Base-by-base conservation (phyloP, 2,888 invertebrate species). In the Gymnoscelis rufifasciata region DNA sequence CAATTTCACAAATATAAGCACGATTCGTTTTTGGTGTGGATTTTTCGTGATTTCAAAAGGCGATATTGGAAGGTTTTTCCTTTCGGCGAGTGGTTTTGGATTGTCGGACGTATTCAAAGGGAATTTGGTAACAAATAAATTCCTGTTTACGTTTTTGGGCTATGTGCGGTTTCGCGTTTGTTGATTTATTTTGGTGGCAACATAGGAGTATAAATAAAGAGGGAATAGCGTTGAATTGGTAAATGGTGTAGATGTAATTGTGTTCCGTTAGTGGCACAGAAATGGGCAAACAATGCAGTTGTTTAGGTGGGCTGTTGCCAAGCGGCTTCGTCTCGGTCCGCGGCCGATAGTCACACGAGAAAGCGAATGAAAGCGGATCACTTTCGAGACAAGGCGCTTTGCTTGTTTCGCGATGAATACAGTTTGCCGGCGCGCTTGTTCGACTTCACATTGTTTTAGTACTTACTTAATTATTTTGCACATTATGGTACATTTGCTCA, bases 341-440 rank as follows among this genome's bases (percentile, higher is more conserved):
- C 59, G 59, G 58, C 62, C 57, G 47, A 56, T 64, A 61, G 64
- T 64, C 65, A 61, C 61, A 64, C 72, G 78, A 72, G 78, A 78
- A 79, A 80, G 78, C 73, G 61, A 74, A 77, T 66, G 79, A 79
- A 79, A 82, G 79, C 75, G 71, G 75, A 71, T 73, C 72, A 75
- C 73, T 80, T 77, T 78, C 76, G 65, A 71, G 64, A 48, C 52
- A 41, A 41, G 52, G 52, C 52, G 55, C 57, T 62, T 58, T 50
- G 41, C 30, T 40, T 36, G 27, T 37, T 43, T 48, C 26, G 26
- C 37, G 23, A 14, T 7, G 28, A 14, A 31, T n/a, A 27, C 48
- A 28, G 39, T 27, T 35, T 29, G 11, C 23, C 11, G 10, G 38
- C 31, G 30, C 27, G 28, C 14, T 11, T 19, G 31, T 33, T 27